Percentiles rank a stretch among this genome's conserved stretches.
Conservation (phyloP, 1,140 invertebrate genomes). For the Phocides pigmalion region DNA sequence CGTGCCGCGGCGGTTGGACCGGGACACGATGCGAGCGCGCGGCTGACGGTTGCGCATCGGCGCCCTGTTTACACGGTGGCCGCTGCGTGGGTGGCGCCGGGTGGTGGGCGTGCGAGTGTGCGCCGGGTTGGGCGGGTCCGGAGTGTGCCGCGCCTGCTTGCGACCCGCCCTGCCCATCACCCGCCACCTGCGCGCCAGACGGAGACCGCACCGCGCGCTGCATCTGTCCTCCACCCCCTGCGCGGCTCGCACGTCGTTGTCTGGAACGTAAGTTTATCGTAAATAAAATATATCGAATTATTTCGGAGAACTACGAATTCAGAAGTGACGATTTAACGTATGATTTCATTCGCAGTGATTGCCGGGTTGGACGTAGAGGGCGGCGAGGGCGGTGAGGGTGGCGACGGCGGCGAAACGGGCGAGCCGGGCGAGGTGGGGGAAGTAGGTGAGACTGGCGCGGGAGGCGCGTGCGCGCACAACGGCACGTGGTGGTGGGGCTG, state of each 20-base stretch:
- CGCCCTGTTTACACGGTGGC: conserved; percentile 89
- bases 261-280: conserved; percentile 60
- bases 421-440: conserved; percentile 89
- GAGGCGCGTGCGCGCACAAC: conserved; percentile 69
- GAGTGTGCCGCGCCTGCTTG: conserved; percentile 91
- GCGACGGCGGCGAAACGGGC: conserved; percentile 91
- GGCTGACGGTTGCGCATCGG: conserved; percentile 53
- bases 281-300: no score
- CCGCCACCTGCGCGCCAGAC: conserved; percentile 50
- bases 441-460: conserved; percentile 51
- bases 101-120: conserved; percentile 91
- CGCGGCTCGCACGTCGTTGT: conserved; percentile 56
- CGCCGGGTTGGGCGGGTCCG: conserved; percentile 90
- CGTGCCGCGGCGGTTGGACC: conserved; percentile 49
- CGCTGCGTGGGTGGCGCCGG: conserved; percentile 90
- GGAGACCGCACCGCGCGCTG: conserved; percentile 49
- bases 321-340: no score
- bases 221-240: conserved; percentile 58
- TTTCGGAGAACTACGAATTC: no score
- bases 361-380: conserved; percentile 87
- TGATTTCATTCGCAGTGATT: conserved; percentile 46
- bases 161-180: conserved; percentile 86
- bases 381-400: conserved; percentile 90
- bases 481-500: conserved; percentile 89
- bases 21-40: conserved; percentile 58